Percentiles rank a stretch among this genome's conserved stretches.
Evolutionary conservation across 2,113 vertebrate genomes (phyloP).

Genomic region (Sceloporus tristichus): DNA sequence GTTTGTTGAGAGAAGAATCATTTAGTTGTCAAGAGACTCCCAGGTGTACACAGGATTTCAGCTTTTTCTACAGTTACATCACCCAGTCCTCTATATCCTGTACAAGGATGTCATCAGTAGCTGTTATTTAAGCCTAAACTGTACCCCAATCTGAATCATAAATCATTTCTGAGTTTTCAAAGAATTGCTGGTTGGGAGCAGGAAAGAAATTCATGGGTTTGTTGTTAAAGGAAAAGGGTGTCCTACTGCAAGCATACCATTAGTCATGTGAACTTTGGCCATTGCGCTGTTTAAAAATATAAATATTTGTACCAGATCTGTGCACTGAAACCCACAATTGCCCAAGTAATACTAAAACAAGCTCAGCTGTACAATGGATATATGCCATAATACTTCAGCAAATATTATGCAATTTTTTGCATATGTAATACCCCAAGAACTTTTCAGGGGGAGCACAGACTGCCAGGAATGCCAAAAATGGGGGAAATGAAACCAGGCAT

Average conservation of each 20-base stretch:
- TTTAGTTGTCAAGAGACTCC: background rate
- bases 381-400: background rate
- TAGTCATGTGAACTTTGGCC: background rate
- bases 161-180: background rate
- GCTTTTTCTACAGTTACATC: background rate
- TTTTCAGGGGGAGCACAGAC: too few relatives aligned
- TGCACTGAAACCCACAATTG: background rate
- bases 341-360: background rate
- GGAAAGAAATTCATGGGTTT: background rate
- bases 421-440: too few relatives aligned
- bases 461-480: too few relatives aligned
- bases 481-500: too few relatives aligned
- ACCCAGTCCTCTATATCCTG: background rate
- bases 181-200: background rate
- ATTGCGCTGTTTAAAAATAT: background rate
- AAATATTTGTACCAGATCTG: background rate
- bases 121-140: background rate
- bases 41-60: background rate
- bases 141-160: background rate
- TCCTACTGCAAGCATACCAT: background rate
- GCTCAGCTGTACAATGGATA: background rate
- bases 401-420: too few relatives aligned
- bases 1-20: too few relatives aligned
- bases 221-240: background rate
- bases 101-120: background rate